A percentile compares a stretch with the other conserved stretches of the same genome.
phyloP scores from a whole-genome alignment of 2,888 invertebrate genomes.

The Salpingus planirostris region DNA sequence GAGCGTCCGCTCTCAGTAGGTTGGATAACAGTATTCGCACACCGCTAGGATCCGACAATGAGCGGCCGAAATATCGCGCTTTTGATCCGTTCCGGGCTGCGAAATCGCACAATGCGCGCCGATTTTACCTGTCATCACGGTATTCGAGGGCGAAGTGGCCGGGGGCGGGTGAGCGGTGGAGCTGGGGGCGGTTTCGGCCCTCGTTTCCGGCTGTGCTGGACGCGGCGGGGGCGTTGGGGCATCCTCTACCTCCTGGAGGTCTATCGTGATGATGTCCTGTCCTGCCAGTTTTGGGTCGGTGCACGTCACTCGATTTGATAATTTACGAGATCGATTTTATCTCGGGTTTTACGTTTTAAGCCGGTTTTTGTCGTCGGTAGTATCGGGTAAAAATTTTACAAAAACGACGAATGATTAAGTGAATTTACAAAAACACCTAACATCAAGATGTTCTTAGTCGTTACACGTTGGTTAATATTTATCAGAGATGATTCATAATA shows the following conservation, averaged over 20 bases:
- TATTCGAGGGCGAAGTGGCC: constrained; percentile 36
- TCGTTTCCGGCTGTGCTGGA: constrained; percentile 28
- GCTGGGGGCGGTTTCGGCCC: constrained; percentile 25
- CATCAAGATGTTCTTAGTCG: constrained; percentile 7
- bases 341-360: constrained; percentile 9
- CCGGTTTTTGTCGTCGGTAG: too few relatives aligned
- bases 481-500: too few relatives aligned
- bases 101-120: too few relatives aligned
- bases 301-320: constrained; percentile 1
- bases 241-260: constrained; percentile 41
- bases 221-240: constrained; percentile 25
- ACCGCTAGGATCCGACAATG: too few relatives aligned
- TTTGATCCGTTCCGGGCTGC: too few relatives aligned
- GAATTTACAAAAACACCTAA: constrained; percentile 26
- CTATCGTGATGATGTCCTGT: constrained; percentile 36
- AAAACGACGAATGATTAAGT: constrained; percentile 22
- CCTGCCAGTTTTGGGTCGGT: constrained; percentile 36
- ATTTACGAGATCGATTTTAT: too few relatives aligned
- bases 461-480: too few relatives aligned
- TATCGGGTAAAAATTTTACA: constrained; percentile 31
- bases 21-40: too few relatives aligned
- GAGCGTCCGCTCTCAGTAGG: too few relatives aligned
- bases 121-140: constrained; percentile 40
- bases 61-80: too few relatives aligned
- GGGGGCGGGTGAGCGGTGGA: constrained; percentile 29